Conservation (phyloP, 2,888 invertebrate species). For the Mythimna lalbum region DNA sequence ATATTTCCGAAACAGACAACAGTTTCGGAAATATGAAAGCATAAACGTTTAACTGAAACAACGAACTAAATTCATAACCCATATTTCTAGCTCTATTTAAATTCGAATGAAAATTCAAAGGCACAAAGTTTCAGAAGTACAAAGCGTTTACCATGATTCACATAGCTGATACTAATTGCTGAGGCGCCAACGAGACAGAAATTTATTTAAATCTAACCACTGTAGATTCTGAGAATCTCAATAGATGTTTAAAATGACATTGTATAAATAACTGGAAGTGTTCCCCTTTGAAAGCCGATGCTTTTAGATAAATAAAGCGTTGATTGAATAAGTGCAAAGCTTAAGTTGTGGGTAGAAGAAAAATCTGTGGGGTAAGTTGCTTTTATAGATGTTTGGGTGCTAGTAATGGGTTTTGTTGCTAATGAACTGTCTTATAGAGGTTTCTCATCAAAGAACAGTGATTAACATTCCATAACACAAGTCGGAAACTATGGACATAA, state of each 20-base stretch:
- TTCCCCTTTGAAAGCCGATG: constrained; percentile 51
- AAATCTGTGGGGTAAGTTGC: not conserved
- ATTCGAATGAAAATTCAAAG: constrained; percentile 52
- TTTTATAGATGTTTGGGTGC: constrained; percentile 22
- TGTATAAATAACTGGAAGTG: constrained; percentile 54
- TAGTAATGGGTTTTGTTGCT: constrained; percentile 21
- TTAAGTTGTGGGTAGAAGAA: constrained; percentile 15
- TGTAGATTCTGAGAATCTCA: constrained; percentile 68
- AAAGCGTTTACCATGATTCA: constrained; percentile 61
- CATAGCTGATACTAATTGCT: constrained; percentile 74
- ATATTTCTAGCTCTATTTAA: constrained; percentile 55
- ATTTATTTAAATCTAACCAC: constrained; percentile 71
- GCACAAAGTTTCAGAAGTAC: constrained; percentile 54
- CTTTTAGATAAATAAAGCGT: constrained; percentile 48
- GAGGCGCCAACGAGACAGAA: constrained; percentile 71
- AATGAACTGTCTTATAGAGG: not conserved
- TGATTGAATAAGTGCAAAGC: constrained; percentile 54
- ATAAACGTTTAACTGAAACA: constrained; percentile 8
- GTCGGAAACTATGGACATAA: not conserved
- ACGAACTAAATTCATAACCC: constrained; percentile 14
- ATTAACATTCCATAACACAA: not conserved
- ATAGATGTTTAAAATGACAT: constrained; percentile 65
- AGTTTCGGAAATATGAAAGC: constrained; percentile 1
- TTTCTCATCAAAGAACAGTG: constrained; percentile 1
- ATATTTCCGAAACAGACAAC: not conserved